Evolutionary conservation across 2,888 invertebrate genomes (phyloP), one percentile per base, ranked within the genome.

Genomic region (Gryllus longicercus): DNA sequence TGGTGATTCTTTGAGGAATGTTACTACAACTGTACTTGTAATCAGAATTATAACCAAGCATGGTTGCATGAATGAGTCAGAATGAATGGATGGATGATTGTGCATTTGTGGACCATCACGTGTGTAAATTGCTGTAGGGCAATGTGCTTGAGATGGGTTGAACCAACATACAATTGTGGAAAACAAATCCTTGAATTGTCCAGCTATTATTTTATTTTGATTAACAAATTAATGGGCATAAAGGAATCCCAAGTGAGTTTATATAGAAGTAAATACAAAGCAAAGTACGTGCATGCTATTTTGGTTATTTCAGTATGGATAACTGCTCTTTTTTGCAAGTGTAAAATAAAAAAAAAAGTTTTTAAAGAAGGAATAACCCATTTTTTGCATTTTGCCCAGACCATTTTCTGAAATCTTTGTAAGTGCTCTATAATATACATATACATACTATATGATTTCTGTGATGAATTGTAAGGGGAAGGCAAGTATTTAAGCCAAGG

Each of bases 1-100:
- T 77, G 78, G 79, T 81, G 79, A 80, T 79, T 80, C 77, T 79
- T 81, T 79, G 78, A 76, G 81, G 81, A 80, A 77, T 81, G 81
- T 81, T 81, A 50, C 76, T 38, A 25, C 38, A 38, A 38, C 38
- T 14, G 23, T 76, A 76, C 16, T 76, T 38, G 76, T 76, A 25
- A 38, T 25, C 38, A 38, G 21, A 63, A 63, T 63, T 63, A n/a
- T 63, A 63, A 63, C 63, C 63, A 63, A 18, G 63, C 63, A n/a
- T 63, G 63, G 63, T 18, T 63, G 63, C 63, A 63, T 63, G 63
- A 63, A n/a, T 14, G 63, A 63, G 38, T 38, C n/a, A 14, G 63
- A 63, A n/a, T 63, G 63, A 16, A 63, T 63, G 63, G 63, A 14
- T 18, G 63, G n/a, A 63, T 63, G 63, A 18, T 18, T 63, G 63